These are phyloP conservation scores for Melanerpes aurifrons DNA, from an alignment of 2,113 vertebrate species.

Conservation along the genomic window DNA sequence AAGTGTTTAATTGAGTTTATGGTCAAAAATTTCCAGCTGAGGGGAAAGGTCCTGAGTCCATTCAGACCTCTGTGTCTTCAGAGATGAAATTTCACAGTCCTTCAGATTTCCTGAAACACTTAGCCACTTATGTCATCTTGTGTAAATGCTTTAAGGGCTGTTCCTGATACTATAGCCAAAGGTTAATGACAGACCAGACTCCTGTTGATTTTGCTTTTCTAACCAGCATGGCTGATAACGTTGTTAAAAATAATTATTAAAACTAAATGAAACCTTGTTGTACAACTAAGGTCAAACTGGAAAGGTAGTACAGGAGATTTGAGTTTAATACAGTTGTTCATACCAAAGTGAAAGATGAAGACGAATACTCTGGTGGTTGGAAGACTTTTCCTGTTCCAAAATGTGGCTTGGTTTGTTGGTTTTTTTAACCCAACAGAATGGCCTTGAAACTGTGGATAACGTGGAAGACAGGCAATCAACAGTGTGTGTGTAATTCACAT, in stretches of 20 bases:
- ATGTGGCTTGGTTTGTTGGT: neutral
- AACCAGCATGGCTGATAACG: neutral
- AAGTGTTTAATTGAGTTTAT: conserved; percentile 21
- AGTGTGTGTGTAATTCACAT: neutral
- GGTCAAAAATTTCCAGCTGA: conserved; percentile 11
- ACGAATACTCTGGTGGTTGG: neutral
- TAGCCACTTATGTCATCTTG: conserved; percentile 33
- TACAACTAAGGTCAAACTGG: neutral
- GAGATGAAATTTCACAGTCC: conserved; percentile 52
- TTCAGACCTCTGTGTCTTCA: conserved; percentile 17
- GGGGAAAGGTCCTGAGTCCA: conserved; percentile 4
- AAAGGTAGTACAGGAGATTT: neutral
- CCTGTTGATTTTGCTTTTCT: conserved; percentile 39
- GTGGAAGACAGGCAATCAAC: neutral
- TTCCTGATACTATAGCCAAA: neutral
- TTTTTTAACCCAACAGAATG: neutral
- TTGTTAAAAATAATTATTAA: neutral
- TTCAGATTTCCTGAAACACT: conserved; percentile 49
- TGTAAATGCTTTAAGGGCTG: conserved; percentile 10
- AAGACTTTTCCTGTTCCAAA: neutral
- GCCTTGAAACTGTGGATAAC: neutral
- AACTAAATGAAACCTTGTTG: neutral
- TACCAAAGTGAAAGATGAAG: neutral
- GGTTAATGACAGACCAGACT: conserved; percentile 34
- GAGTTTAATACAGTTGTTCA: neutral